Percentiles rank a stretch among this genome's conserved stretches.
Conservation (phyloP, 2,113 vertebrate genomes). For the Scartelaos histophorus region DNA sequence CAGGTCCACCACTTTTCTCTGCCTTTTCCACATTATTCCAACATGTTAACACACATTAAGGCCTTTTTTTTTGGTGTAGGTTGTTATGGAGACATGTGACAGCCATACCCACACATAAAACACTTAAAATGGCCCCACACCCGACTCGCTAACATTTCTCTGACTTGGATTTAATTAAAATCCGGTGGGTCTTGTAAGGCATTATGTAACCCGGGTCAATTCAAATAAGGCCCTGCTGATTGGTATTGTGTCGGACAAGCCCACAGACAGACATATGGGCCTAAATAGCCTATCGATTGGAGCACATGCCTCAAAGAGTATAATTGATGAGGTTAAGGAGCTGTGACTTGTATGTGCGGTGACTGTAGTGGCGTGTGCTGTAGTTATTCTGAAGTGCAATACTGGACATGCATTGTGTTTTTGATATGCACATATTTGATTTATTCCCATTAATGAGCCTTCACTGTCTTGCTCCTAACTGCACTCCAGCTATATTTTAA, state of each 20-base stretch:
- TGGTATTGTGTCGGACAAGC: slow-evolving; percentile 1
- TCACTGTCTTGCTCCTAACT: slow-evolving; percentile 6
- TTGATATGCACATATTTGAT: not conserved
- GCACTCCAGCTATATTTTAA: not conserved
- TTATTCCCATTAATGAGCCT: slow-evolving; percentile 7
- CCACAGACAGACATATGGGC: not conserved
- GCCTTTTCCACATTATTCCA: too few species aligned
- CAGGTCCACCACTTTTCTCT: too few species aligned
- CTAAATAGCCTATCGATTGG: slow-evolving; percentile 7
- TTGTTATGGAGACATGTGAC: slow-evolving; percentile 18
- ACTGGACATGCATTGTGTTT: not conserved
- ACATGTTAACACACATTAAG: too few species aligned
- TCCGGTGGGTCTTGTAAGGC: not conserved
- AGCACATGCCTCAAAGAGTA: slow-evolving; percentile 4
- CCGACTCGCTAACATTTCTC: not conserved
- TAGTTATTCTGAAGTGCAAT: not conserved
- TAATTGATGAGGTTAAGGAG: slow-evolving; percentile 4
- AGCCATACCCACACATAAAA: slow-evolving; percentile 4
- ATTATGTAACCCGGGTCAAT: not conserved
- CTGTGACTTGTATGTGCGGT: slow-evolving; percentile 3
- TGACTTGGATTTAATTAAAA: slow-evolving; percentile 10
- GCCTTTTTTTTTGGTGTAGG: too few species aligned
- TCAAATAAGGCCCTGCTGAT: slow-evolving; percentile 9
- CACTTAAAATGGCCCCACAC: not conserved
- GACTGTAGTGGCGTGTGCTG: not conserved